phyloP scores from a whole-genome alignment of 2,113 vertebrate genomes.

The Amphilophus citrinellus region DNA sequence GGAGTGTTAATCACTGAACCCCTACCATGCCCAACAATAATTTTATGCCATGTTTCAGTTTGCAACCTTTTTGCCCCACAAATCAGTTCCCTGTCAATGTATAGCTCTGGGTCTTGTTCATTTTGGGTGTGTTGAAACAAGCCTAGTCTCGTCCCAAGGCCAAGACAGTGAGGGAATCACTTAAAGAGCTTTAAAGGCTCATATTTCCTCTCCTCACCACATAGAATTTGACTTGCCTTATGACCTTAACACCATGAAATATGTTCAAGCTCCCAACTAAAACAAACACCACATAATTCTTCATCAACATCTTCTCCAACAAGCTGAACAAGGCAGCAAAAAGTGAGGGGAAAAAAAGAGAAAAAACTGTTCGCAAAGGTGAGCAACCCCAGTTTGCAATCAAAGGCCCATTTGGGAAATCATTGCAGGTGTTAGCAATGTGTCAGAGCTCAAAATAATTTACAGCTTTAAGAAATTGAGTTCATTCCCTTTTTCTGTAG shows the following conservation, averaged over 20 bases:
- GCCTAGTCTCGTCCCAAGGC: constrained; percentile 63
- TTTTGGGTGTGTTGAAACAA: constrained; percentile 73
- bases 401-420: background rate
- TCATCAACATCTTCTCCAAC: constrained; percentile 72
- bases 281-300: constrained; percentile 84
- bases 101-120: constrained; percentile 39
- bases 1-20: constrained; percentile 16
- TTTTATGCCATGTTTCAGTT: constrained; percentile 11
- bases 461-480: constrained; percentile 50
- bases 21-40: background rate
- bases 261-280: constrained; percentile 78
- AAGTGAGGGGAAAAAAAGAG: background rate
- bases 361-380: background rate
- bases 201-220: constrained; percentile 67
- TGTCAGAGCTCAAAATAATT: constrained; percentile 65
- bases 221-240: constrained; percentile 68
- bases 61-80: constrained; percentile 51
- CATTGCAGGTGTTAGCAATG: constrained; percentile 47
- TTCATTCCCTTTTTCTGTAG: constrained; percentile 56
- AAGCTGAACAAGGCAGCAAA: constrained; percentile 41
- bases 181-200: constrained; percentile 79
- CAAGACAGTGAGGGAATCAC: constrained; percentile 73
- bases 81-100: constrained; percentile 57
- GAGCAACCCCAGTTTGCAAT: constrained; percentile 19
- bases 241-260: constrained; percentile 77